Evolutionary conservation across 2,888 invertebrate species (phyloP), one percentile per base, ranked within the genome.

Genomic region (Nephrotoma flavescens): DNA sequence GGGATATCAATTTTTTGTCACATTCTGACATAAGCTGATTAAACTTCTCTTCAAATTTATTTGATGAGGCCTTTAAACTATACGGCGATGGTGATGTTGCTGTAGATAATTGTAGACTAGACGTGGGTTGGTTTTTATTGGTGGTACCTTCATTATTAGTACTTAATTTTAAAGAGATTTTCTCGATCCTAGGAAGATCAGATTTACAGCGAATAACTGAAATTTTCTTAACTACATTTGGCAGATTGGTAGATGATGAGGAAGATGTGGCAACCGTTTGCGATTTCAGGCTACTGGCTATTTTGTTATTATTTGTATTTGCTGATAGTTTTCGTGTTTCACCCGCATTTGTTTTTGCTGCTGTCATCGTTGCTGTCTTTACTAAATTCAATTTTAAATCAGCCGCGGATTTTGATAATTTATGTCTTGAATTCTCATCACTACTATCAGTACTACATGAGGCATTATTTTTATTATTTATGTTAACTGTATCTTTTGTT

Each of bases 161-260:
- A 87, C 89, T 89, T 6, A 90, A 91, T 86, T 89, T 89, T 86
- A 90, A 90, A 2, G 90, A 90, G 71, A 91, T 91, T 88, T 90
- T 91, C 87, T 90, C 90, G n/a, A 91, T 91, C 88, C 91, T 91
- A 7, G 91, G 91, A 87, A 91, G 89, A 86, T 91, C 91, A 57
- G 89, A 89, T 88, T 90, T 91, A 57, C 91, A 91, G 15, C 91
- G 89, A 12, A 84, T 42, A 84, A 84, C 42, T 7, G 84, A 84
- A 15, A 84, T 42, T 84, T 42, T 84, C n/a, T 84, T 84, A 42
- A 42, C 1, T 87, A 71, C 85, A 31, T 86, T 57, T 42, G 84
- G 84, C n/a, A 84, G 12, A 84, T n/a, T 84, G 12, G 84, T n/a
- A 84, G 42, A n/a, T 12, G 83, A 41, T 42, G 84, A 6, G 3